Percentiles rank a stretch among this genome's conserved stretches.
Conservation (phyloP, 2,888 invertebrate genomes). For the Quadroppia sp. region DNA sequence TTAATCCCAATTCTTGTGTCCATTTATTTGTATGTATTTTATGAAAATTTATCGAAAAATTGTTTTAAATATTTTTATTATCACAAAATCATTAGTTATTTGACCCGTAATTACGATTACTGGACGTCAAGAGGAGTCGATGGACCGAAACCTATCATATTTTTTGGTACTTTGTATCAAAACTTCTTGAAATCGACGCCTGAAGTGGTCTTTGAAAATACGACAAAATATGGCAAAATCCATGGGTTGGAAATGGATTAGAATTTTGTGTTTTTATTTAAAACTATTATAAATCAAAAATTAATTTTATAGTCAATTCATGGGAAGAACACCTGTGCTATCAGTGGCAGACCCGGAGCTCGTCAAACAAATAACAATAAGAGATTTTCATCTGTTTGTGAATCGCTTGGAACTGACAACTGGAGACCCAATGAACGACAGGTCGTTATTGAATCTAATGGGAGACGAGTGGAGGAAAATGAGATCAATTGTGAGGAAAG, state of each 20-base stretch:
- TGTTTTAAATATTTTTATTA: too few relatives aligned
- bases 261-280: neutral
- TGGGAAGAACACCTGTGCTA: neutral
- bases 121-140: neutral
- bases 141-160: neutral
- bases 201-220: neutral
- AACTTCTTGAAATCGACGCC: neutral
- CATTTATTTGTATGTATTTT: too few relatives aligned
- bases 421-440: neutral
- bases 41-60: too few relatives aligned
- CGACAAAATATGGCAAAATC: neutral
- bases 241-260: neutral
- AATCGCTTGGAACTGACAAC: conserved; percentile 16
- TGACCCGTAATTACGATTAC: conserved; percentile 13
- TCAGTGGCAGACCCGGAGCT: conserved; percentile 42
- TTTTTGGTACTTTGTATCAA: neutral
- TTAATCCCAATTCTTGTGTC: too few relatives aligned
- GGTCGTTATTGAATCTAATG: conserved; percentile 1
- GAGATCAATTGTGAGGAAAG: too few relatives aligned
- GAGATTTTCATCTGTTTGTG: conserved; percentile 44
- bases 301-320: neutral
- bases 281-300: neutral
- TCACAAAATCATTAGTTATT: conserved; percentile 3
- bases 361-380: conserved; percentile 41
- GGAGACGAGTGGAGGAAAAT: too few relatives aligned